A percentile compares a stretch with the other conserved stretches of the same genome.
phyloP scores from a whole-genome alignment of 1,140 invertebrate genomes.

The Rhynchophorus ferrugineus region DNA sequence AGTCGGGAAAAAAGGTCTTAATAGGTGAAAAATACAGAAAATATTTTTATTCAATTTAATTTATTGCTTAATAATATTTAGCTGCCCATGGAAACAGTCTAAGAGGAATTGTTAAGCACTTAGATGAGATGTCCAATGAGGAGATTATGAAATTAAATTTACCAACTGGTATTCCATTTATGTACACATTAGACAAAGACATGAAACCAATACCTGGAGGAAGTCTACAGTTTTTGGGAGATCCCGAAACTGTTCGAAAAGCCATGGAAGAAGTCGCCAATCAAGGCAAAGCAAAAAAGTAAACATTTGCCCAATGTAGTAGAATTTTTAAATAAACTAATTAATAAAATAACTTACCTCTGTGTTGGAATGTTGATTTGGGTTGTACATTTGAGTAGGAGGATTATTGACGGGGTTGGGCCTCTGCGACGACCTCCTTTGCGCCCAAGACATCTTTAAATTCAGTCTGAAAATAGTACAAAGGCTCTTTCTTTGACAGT shows the following conservation, averaged over 20 bases:
- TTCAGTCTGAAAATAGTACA: neutral
- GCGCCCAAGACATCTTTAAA: slow-evolving; percentile 37
- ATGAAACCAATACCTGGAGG: slow-evolving; percentile 51
- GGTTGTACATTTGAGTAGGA: slow-evolving; percentile 35
- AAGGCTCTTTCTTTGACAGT: neutral
- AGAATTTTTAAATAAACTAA: neutral
- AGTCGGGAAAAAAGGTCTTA: slow-evolving; percentile 44
- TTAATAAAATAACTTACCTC: slow-evolving; percentile 25
- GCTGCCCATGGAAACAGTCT: slow-evolving; percentile 66
- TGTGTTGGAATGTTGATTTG: slow-evolving; percentile 35
- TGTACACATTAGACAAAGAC: slow-evolving; percentile 56
- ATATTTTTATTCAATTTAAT: neutral
- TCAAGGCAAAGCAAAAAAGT: slow-evolving; percentile 33
- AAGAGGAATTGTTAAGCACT: slow-evolving; percentile 60
- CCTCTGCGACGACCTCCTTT: slow-evolving; percentile 27
- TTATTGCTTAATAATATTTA: slow-evolving; percentile 30
- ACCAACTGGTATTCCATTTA: slow-evolving; percentile 66
- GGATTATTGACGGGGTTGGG: slow-evolving; percentile 26
- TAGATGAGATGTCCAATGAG: slow-evolving; percentile 56
- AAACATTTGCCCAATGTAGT: slow-evolving; percentile 1
- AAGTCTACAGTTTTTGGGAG: slow-evolving; percentile 54
- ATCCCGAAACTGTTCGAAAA: slow-evolving; percentile 55
- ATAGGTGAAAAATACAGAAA: too few species aligned
- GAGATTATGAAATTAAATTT: slow-evolving; percentile 61
- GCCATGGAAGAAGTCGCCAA: slow-evolving; percentile 47